These are phyloP conservation scores for Lomographa bimaculata DNA, from an alignment of 2,888 invertebrate species.

Conservation along the genomic window DNA sequence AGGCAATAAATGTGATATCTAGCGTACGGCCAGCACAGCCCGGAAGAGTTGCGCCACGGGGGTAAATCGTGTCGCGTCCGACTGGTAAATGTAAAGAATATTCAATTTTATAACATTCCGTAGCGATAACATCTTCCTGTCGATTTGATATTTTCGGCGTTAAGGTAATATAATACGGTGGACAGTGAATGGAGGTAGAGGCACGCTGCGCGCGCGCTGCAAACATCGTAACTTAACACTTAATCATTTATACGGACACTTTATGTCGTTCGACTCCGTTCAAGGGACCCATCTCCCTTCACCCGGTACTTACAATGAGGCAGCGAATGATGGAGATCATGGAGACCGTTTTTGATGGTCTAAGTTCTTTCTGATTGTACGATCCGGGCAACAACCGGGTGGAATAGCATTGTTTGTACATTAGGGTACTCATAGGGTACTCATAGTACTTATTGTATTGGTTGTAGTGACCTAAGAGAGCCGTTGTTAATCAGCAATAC, in stretches of 20 bases:
- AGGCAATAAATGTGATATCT: slow-evolving; percentile 34
- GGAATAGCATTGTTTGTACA: too few species aligned
- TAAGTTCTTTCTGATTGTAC: too few species aligned
- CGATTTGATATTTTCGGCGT: slow-evolving; percentile 82
- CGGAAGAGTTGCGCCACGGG: slow-evolving; percentile 70
- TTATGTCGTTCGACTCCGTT: slow-evolving; percentile 68
- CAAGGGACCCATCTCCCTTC: slow-evolving; percentile 39
- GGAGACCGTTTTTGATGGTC: too few species aligned
- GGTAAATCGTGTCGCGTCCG: slow-evolving; percentile 48
- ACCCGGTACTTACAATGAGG: slow-evolving; percentile 35
- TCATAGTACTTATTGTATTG: too few species aligned
- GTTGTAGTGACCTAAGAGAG: too few species aligned
- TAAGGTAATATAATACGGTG: slow-evolving; percentile 75
- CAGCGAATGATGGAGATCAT: slow-evolving; percentile 32
- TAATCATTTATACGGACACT: slow-evolving; percentile 78
- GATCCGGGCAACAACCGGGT: too few species aligned
- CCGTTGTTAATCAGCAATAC: too few species aligned
- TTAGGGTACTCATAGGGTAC: too few species aligned
- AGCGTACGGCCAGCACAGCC: slow-evolving; percentile 37
- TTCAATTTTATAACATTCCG: slow-evolving; percentile 81
- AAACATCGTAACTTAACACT: slow-evolving; percentile 79
- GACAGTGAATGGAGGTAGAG: slow-evolving; percentile 68
- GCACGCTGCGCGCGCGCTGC: slow-evolving; percentile 72
- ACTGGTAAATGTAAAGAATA: slow-evolving; percentile 67
- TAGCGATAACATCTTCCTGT: slow-evolving; percentile 79